Evolutionary conservation across 2,888 invertebrate species (phyloP).

Genomic region (Cremastinae sp.): DNA sequence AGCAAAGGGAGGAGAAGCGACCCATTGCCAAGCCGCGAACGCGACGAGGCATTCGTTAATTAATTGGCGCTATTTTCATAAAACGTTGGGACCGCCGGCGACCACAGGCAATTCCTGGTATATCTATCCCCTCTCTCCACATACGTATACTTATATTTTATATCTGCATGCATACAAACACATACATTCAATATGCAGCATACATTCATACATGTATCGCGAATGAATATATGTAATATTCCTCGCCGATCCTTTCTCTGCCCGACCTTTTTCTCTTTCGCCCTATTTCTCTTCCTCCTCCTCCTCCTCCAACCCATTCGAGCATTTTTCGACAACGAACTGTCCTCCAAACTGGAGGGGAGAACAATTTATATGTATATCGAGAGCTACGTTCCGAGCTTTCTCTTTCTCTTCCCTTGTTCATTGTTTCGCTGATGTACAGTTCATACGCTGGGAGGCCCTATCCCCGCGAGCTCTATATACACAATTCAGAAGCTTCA

Average conservation of each 20-base stretch:
- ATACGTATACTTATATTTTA: neutral
- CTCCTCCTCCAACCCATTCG: slow-evolving; percentile 36
- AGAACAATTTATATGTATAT: slow-evolving; percentile 21
- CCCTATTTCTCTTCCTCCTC: slow-evolving; percentile 17
- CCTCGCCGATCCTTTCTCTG: slow-evolving; percentile 2
- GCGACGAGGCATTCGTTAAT: slow-evolving; percentile 64
- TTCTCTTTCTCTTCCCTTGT: slow-evolving; percentile 50
- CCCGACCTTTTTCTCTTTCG: slow-evolving; percentile 13
- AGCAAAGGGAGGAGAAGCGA: slow-evolving; percentile 18
- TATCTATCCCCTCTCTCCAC: slow-evolving; percentile 13
- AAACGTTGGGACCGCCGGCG: slow-evolving; percentile 54
- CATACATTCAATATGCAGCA: neutral
- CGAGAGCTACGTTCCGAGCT: slow-evolving; percentile 28
- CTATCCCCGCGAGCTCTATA: neutral
- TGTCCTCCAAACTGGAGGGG: slow-evolving; percentile 30
- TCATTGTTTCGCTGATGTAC: slow-evolving; percentile 60
- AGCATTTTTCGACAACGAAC: slow-evolving; percentile 50
- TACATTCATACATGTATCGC: no score
- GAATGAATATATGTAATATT: neutral
- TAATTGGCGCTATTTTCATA: slow-evolving; percentile 65
- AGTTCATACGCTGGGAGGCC: slow-evolving; percentile 53
- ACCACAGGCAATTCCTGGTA: slow-evolving; percentile 50
- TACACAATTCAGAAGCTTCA: neutral
- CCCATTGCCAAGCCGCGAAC: slow-evolving; percentile 57
- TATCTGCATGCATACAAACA: neutral